phyloP scores from a whole-genome alignment of 1,140 invertebrate species.

The Diploscapter pachys region DNA sequence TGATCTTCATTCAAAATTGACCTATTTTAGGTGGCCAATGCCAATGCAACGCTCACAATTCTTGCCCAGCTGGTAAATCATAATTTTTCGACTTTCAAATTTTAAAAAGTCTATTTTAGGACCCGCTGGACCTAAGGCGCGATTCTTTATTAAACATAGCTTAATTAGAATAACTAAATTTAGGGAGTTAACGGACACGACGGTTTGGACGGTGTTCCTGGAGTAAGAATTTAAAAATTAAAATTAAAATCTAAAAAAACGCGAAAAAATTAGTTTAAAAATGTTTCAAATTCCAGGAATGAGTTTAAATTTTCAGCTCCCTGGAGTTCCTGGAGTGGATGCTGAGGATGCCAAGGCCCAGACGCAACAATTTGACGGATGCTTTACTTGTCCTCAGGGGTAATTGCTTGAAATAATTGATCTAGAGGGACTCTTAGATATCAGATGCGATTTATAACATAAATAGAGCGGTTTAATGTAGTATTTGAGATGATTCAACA shows the following conservation, averaged over 20 bases:
- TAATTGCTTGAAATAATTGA: background rate
- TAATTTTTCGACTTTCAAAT: too few species aligned
- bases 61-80: constrained; percentile 30
- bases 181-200: constrained; percentile 30
- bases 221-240: background rate
- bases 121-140: constrained; percentile 35
- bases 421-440: too few species aligned
- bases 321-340: constrained; percentile 35
- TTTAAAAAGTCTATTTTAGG: background rate
- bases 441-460: too few species aligned
- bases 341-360: constrained; percentile 35
- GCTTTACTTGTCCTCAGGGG: constrained; percentile 40
- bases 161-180: too few species aligned
- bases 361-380: constrained; percentile 29
- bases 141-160: too few species aligned
- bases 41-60: constrained; percentile 39
- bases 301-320: background rate
- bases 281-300: too few species aligned
- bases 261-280: too few species aligned
- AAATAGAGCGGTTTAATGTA: too few species aligned
- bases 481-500: too few species aligned
- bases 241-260: too few species aligned
- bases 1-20: too few species aligned
- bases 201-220: constrained; percentile 36
- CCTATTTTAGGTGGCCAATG: constrained; percentile 7